phyloP scores from a whole-genome alignment of 2,113 vertebrate species.

The Saguinus midas region DNA sequence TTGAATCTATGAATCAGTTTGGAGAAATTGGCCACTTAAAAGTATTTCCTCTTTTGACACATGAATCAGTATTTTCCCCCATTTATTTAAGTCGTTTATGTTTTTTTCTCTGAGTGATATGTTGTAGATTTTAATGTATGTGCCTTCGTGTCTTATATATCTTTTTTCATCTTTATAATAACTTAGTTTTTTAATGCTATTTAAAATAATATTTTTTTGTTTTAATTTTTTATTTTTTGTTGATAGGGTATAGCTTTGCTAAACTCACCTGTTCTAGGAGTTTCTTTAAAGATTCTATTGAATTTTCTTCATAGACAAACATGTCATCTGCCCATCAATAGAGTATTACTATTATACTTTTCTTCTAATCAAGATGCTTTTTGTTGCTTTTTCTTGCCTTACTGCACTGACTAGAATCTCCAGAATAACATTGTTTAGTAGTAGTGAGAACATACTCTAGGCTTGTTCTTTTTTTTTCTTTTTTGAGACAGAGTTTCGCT shows the following conservation, averaged over 20 bases:
- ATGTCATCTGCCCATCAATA: background rate
- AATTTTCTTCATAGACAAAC: background rate
- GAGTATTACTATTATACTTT: background rate
- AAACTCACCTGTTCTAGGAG: background rate
- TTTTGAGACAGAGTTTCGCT: no score
- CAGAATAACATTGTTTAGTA: background rate
- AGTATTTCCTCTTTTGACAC: constrained; percentile 9
- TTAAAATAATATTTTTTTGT: background rate
- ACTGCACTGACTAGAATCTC: background rate
- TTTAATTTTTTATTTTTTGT: background rate
- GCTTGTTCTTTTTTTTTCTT: no score
- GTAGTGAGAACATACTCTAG: background rate
- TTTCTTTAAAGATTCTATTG: background rate
- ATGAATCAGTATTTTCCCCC: background rate
- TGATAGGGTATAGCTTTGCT: background rate
- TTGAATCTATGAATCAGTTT: background rate
- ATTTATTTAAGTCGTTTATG: background rate
- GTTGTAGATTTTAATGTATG: background rate
- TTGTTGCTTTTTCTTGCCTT: background rate
- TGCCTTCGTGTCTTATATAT: background rate
- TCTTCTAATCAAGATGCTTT: background rate
- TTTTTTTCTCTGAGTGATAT: background rate
- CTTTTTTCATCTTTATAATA: background rate
- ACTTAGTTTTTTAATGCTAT: background rate
- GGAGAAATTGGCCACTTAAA: background rate